Conservation (phyloP, 2,797 vertebrate species). For the Emys orbicularis region DNA sequence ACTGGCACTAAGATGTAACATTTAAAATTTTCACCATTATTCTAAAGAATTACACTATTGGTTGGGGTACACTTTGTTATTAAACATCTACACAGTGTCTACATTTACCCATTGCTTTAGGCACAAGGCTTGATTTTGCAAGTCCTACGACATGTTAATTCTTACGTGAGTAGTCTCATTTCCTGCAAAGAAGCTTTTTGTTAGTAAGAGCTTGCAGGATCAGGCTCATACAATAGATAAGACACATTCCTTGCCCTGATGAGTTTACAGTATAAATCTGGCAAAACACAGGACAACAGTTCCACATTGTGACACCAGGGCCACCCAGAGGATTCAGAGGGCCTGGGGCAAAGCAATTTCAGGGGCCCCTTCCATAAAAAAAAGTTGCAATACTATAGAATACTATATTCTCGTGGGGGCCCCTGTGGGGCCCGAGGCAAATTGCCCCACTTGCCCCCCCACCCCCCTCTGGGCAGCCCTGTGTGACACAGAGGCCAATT, state of each 20-base stretch:
- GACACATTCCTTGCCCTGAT: neutral
- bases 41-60: neutral
- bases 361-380: no score
- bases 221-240: neutral
- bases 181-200: neutral
- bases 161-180: neutral
- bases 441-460: no score
- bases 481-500: no score
- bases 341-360: no score
- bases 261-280: neutral
- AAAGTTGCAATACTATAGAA: no score
- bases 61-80: neutral
- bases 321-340: no score
- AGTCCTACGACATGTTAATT: neutral
- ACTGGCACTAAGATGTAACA: neutral
- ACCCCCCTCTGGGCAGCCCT: no score
- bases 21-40: neutral
- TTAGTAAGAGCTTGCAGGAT: neutral
- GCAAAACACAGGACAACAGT: neutral
- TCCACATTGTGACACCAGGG: neutral
- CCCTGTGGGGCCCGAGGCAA: no score
- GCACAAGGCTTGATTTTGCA: neutral
- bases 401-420: no score
- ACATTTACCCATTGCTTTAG: neutral
- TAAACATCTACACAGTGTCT: neutral